A percentile compares a stretch with the other conserved stretches of the same genome.
Conservation (phyloP, 2,888 invertebrate genomes). For the Crocallis elinguaria region DNA sequence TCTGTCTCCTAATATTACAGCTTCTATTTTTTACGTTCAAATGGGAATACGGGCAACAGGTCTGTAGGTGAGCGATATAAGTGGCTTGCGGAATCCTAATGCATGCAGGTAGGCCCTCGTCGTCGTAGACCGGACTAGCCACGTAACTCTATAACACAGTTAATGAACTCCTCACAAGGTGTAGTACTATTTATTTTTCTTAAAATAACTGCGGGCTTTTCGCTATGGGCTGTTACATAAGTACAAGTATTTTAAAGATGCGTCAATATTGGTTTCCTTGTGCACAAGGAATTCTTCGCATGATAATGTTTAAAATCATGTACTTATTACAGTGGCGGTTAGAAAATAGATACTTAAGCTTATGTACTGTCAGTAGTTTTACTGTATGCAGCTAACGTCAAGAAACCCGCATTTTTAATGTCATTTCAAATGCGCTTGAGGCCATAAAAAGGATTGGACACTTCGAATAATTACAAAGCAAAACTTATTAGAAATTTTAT, state of each 20-base stretch:
- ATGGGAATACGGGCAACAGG: conserved; percentile 83
- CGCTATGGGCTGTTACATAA: background rate
- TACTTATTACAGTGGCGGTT: too few species aligned
- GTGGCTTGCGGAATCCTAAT: conserved; percentile 76
- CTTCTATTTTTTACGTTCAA: conserved; percentile 78
- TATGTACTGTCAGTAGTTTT: conserved; percentile 10
- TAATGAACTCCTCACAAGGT: background rate
- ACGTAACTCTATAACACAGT: background rate
- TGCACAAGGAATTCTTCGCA: too few species aligned
- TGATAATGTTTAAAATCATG: too few species aligned
- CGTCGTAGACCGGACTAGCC: conserved; percentile 6
- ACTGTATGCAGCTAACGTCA: background rate
- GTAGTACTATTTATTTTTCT: background rate
- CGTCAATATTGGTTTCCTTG: too few species aligned
- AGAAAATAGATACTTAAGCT: background rate
- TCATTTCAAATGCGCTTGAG: conserved; percentile 31
- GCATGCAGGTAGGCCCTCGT: conserved; percentile 66
- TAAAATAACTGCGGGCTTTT: background rate
- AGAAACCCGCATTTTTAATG: conserved; percentile 48
- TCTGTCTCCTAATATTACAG: conserved; percentile 68
- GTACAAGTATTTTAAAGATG: too few species aligned
- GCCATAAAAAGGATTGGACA: conserved; percentile 25
- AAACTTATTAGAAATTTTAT: conserved; percentile 29
- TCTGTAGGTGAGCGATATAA: conserved; percentile 80
- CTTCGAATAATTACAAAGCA: conserved; percentile 25